phyloP scores from a whole-genome alignment of 2,797 vertebrate genomes.

The Coregonus sp. region DNA sequence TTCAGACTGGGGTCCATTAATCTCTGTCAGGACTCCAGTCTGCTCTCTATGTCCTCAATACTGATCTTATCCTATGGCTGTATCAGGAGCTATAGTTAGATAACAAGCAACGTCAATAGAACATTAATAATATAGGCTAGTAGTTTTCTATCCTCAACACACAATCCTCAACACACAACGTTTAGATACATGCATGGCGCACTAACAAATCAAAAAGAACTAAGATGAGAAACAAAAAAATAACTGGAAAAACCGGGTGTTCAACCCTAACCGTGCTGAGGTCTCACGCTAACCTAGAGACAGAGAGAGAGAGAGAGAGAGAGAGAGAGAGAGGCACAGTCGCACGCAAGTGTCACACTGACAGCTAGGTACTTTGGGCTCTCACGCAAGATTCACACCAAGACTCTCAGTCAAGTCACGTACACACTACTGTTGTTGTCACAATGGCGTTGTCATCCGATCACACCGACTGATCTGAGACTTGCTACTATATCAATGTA shows the following conservation, averaged over 20 bases:
- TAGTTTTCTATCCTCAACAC: neutral
- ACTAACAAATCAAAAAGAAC: slow-evolving; percentile 62
- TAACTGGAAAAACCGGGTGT: slow-evolving; percentile 82
- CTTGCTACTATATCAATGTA: slow-evolving; percentile 17
- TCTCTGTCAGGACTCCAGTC: neutral
- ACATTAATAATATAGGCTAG: neutral
- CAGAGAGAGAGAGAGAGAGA: slow-evolving; percentile 14
- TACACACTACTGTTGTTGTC: slow-evolving; percentile 22
- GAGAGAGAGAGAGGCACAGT: slow-evolving; percentile 62
- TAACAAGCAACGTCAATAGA: neutral
- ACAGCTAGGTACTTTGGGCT: slow-evolving; percentile 66
- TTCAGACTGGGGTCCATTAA: neutral
- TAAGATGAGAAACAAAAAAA: slow-evolving; percentile 64
- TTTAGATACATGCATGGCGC: slow-evolving; percentile 58
- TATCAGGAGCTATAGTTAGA: neutral
- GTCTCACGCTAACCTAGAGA: slow-evolving; percentile 79
- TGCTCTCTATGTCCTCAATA: neutral
- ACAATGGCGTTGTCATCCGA: slow-evolving; percentile 29
- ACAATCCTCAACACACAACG: slow-evolving; percentile 48
- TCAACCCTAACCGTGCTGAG: slow-evolving; percentile 70
- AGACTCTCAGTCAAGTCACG: slow-evolving; percentile 32
- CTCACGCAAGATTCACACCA: slow-evolving; percentile 64
- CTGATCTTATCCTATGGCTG: neutral
- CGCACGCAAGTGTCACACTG: slow-evolving; percentile 78
- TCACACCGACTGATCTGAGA: slow-evolving; percentile 24